Evolutionary conservation across 1,140 invertebrate genomes (phyloP).

Genomic region (Cephus cinctus): DNA sequence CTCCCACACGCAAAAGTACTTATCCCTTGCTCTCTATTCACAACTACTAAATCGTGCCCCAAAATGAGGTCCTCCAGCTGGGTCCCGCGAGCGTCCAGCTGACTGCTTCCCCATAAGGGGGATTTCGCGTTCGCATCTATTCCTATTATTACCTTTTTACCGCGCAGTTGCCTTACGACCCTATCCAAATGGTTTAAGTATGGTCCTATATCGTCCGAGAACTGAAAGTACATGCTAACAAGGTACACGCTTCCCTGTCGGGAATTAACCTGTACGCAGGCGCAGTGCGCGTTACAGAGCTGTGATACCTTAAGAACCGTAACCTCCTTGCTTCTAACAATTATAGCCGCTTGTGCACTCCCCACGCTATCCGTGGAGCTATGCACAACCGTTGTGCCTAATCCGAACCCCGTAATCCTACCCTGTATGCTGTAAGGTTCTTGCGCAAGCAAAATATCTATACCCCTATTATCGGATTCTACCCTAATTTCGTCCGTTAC

Average conservation of each 20-base stretch:
- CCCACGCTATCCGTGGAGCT: too few species aligned
- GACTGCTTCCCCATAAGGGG: conserved; percentile 1
- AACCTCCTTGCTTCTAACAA: not conserved
- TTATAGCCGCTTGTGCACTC: too few species aligned
- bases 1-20: conserved; percentile 3
- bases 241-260: not conserved
- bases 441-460: too few species aligned
- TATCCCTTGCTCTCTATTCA: not conserved
- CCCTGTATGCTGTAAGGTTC: too few species aligned
- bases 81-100: not conserved
- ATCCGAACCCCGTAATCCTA: too few species aligned
- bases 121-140: conserved; percentile 3
- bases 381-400: too few species aligned
- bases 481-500: too few species aligned
- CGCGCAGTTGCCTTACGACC: not conserved
- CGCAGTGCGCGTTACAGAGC: not conserved
- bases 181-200: not conserved
- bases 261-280: not conserved
- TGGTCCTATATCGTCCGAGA: not conserved
- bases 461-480: too few species aligned
- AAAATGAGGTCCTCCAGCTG: conserved; percentile 2
- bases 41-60: not conserved
- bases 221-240: not conserved
- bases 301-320: not conserved
- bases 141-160: conserved; percentile 2